Base-by-base conservation (phyloP, 1,140 invertebrate species). In the Argopecten irradians region DNA sequence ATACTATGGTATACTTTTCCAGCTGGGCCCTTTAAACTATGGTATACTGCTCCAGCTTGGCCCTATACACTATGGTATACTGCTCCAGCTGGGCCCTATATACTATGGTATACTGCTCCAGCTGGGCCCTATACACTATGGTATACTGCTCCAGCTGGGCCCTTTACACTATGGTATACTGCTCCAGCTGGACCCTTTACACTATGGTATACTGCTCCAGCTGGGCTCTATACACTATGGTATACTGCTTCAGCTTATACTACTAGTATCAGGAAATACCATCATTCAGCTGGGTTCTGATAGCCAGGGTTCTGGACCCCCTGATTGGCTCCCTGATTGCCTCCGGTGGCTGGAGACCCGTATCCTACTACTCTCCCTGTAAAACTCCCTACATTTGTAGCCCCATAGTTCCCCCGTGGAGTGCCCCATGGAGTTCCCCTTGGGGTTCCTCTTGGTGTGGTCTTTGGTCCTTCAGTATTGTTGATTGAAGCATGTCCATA, bases 371-470 rank as follows among this genome's bases (percentile, higher is more conserved):
- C 55, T 71, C 55, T 71, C 22, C 55, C 55, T 71, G 55, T 71
- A 28, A 71, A 71, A 71, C 55, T 71, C 0, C 55, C 55, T 28
- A 16, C n/a, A n/a, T 71, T 71, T 71, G 55, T 84, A 11, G 41
- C 32, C 7, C 34, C 86, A 34, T 55, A 39, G 83, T 87, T 84
- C 22, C 83, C 34, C 28, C 86, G 41, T 34, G 91, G 91, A 0
- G 91, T 92, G 32, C 89, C 89, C 14, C 86, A 55, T 35, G 91
- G 91, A 1, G 91, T 91, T 9, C 43, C 85, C 34, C 86, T 91
- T 32, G 91, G 89, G 33, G 90, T 91, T 19, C 35, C 84, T 34
- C 84, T 71, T 16, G 86, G 86, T n/a, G 83, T 87, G 22, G 22
- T 43, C 84, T 83, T 87, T 19, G 46, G n/a, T 9, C 82, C 88